Conservation (phyloP, 2,888 invertebrate genomes). For the Melikaiella ostensackeni region DNA sequence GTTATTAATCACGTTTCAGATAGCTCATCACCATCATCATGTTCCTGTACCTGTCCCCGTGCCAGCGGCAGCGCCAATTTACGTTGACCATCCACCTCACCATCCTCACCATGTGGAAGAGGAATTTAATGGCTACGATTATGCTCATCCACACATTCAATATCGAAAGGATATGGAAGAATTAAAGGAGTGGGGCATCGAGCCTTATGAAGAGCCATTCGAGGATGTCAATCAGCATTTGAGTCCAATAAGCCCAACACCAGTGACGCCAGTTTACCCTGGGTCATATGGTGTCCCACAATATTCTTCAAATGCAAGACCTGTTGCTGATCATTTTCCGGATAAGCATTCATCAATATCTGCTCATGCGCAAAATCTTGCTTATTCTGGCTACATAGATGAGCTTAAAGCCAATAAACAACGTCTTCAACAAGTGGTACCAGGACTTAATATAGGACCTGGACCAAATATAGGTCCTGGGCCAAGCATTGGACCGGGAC, state of each 20-base stretch:
- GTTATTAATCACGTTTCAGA: slow-evolving; percentile 75
- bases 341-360: slow-evolving; percentile 57
- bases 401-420: slow-evolving; percentile 61
- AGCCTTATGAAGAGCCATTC: slow-evolving; percentile 67
- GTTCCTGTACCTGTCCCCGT: slow-evolving; percentile 77
- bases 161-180: slow-evolving; percentile 74
- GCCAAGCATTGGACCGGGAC: slow-evolving; percentile 7
- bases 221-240: slow-evolving; percentile 57
- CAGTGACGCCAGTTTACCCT: slow-evolving; percentile 46
- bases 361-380: slow-evolving; percentile 65
- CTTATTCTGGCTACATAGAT: slow-evolving; percentile 69
- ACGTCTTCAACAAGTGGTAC: slow-evolving; percentile 27
- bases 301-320: slow-evolving; percentile 58
- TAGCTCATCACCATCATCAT: slow-evolving; percentile 87
- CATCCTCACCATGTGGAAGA: slow-evolving; percentile 67
- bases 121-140: slow-evolving; percentile 72
- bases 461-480: not conserved
- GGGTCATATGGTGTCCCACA: slow-evolving; percentile 59
- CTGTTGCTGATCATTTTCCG: slow-evolving; percentile 54
- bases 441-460: not conserved
- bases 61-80: slow-evolving; percentile 61
- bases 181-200: slow-evolving; percentile 74
- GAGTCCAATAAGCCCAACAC: slow-evolving; percentile 51
- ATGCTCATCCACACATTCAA: slow-evolving; percentile 73
- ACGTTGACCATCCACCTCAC: slow-evolving; percentile 66